Evolutionary conservation across 2,797 vertebrate species (phyloP), one percentile per base, ranked within the genome.

Genomic region (Paedocypris micromegethes): DNA sequence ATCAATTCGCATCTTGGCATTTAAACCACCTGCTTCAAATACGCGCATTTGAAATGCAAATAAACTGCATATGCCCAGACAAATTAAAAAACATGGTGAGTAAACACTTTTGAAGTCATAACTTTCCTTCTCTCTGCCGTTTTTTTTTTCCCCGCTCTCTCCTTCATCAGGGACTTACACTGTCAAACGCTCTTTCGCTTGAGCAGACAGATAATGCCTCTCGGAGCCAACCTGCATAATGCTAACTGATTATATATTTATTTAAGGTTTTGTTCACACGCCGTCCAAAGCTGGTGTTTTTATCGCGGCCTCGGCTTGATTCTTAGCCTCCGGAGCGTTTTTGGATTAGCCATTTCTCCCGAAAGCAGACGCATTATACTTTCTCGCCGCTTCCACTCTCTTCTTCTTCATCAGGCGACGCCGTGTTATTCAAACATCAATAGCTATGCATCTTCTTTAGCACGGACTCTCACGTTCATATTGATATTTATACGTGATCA

Each of bases 401-500:
- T 69, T 74, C 59, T 75, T 70, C 66, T 70, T 72, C 75, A 37
- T 75, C 71, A 73, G 83, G 82, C 85, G 84, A 85, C 84, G 80
- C 81, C 86, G 85, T 82, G 86, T 88, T 88, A 90, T 89, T 89
- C 86, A 87, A 86, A 89, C 86, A 89, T 90, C 89, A 88, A 90
- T 90, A 89, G 83, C 84, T 83, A 90, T 90, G 87, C 80, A 78
- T 91, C 89, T 89, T 90, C 86, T 88, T 90, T 89, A 89, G 86
- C 86, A 82, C 81, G 79, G 84, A 83, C 85, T 87, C 87, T 82
- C 83, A 49, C 65, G 87, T 86, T 88, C 83, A 86, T 90, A 90
- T 90, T 85, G 89, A 90, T 90, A 89, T 88, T 87, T 87, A 86
- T 87, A 87, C 88, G 87, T 88, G 88, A 91, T 90, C 89, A 86